These are phyloP conservation scores for Andrena bucephala DNA, from an alignment of 2,888 invertebrate species.

Conservation along the genomic window DNA sequence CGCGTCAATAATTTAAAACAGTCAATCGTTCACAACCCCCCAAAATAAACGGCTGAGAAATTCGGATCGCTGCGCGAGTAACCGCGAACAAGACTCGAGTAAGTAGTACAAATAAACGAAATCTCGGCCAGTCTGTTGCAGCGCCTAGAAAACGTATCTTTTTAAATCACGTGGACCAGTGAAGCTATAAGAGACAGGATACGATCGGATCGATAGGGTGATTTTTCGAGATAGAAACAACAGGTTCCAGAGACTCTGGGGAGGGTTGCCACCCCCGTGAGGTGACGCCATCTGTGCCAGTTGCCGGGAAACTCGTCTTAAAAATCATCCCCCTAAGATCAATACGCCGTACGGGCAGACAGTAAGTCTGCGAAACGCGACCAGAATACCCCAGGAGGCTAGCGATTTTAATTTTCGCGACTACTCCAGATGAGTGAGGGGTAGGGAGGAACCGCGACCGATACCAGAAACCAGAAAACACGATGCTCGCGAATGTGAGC, in stretches of 20 bases:
- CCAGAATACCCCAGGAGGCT: slow-evolving; percentile 26
- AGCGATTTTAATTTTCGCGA: slow-evolving; percentile 34
- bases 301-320: slow-evolving; percentile 78
- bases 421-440: neutral
- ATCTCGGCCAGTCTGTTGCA: neutral
- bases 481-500: neutral
- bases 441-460: neutral
- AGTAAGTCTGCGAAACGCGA: slow-evolving; percentile 68
- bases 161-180: neutral
- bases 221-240: slow-evolving; percentile 27
- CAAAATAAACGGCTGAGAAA: neutral
- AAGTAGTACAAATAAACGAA: neutral
- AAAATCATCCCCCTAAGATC: slow-evolving; percentile 80
- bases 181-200: neutral
- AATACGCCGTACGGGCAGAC: slow-evolving; percentile 78
- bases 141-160: neutral
- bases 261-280: slow-evolving; percentile 50
- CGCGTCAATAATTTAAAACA: neutral
- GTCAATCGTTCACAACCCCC: neutral
- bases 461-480: neutral
- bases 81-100: neutral
- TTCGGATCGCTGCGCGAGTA: neutral
- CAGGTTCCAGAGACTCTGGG: slow-evolving; percentile 35
- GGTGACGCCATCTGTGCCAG: slow-evolving; percentile 80
- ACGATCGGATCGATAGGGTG: slow-evolving; percentile 19